Base-by-base conservation (phyloP, 2,113 vertebrate genomes). In the Peucedramus taeniatus region DNA sequence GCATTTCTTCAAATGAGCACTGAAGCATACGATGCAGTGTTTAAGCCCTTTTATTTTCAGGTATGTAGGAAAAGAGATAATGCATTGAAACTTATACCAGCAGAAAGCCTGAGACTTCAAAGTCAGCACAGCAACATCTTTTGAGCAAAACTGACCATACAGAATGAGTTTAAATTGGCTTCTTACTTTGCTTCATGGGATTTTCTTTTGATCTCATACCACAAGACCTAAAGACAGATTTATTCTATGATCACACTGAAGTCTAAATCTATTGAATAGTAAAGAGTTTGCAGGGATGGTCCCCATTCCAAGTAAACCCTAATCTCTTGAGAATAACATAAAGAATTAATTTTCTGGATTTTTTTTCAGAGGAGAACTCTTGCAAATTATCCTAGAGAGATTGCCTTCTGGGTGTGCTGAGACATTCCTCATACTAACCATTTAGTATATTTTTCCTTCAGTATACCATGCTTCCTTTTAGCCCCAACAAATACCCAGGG, bases 141-240 rank as follows among this genome's bases (percentile, higher is more conserved):
- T 90, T 90, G 66, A 88, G 63, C 23, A 70, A 90, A 95, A 89
- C 35, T 66, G 79, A 63, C 68, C 31, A n/a, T 45, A 83, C 5
- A 70, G 60, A 89, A 93, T 93, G 39, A 89, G 42, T 88, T 92
- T 90, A 86, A 83, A 80, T 80, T 86, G 85, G 8, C 21, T 90
- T 90, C 68, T 77, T 80, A 42, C 33, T 92, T 80, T 81, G n/a
- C 79, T 86, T 92, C 68, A 81, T 54, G 20, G 70, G 13, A 69
- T 85, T 96, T 96, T 86, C 63, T 93, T 93, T 94, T 94, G 76
- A 83, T 94, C 72, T 92, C 60, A 7, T 61, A 83, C 30, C 31
- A 78, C 10, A 81, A 77, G 30, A 63, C n/a, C 59, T 89, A 86
- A 90, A 88, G 68, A 86, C 35, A 91, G 54, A 63, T 83, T 90